Evolutionary conservation across 2,113 vertebrate genomes (phyloP), one percentile per base, ranked within the genome.

Genomic region (Bagarius yarrelli): DNA sequence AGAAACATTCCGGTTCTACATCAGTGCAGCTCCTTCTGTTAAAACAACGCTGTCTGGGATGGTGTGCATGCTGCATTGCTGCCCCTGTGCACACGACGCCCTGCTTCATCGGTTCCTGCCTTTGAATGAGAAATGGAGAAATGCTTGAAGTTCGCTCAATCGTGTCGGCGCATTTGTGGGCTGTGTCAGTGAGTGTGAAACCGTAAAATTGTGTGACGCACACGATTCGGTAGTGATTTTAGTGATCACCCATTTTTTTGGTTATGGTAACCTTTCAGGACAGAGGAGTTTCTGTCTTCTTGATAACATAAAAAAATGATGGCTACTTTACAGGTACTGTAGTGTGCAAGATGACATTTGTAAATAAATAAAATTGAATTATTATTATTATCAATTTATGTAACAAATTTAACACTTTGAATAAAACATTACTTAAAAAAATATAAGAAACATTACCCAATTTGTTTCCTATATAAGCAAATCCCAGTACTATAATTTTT

Each of bases 11-110:
- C 88, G 86, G 93, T 95, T 95, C 95, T 91, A 96, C 92, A 93
- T 93, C 92, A 94, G 94, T 97, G 94, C 94, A 92, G 93, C 88
- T 89, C 88, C 92, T 89, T 87, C 91, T 86, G 91, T 94, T 95
- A 96, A 95, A 97, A 96, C 94, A 98, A 95, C 94, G 88, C 63
- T 23, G 89, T 89, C 75, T 86, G 60, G 72, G 75, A 76, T 79
- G 63, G 50, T 75, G 74, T 75, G 69, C 61, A 15, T 32, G 30
- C 47, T 80, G 53, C 72, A 36, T 76, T 21, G 18, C 21, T 50
- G 57, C 67, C 79, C 83, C 83, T 32, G 25, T 61, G 87, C 88
- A 90, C 87, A 86, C 88, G 86, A 88, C 34, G 83, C 82, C 15
- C 76, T 16, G 74, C 86, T 86, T 91, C 83, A 73, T 87, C 83